Conservation (phyloP, 53 echinoderm and acorn worm species). For the Hippasteria phrygiana region DNA sequence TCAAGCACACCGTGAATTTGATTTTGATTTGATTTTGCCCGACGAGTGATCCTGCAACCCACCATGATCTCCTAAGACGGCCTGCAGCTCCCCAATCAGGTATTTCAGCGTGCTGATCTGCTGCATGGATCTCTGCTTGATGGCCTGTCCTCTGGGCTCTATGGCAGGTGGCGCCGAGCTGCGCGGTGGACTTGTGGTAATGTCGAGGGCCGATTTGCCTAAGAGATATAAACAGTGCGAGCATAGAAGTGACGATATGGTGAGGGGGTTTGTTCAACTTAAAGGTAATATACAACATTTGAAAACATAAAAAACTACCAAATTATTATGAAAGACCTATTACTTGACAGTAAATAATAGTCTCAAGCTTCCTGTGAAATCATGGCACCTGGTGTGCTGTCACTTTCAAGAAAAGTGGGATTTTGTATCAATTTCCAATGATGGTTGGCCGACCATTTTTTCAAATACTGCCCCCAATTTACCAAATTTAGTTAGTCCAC, state of each 20-base stretch:
- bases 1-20: too few relatives aligned
- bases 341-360: too few relatives aligned
- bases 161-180: neutral
- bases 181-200: constrained; percentile 15
- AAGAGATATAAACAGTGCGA: neutral
- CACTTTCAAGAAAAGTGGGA: too few relatives aligned
- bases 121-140: constrained; percentile 64
- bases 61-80: constrained; percentile 60
- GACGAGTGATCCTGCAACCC: neutral
- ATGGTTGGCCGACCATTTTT: too few relatives aligned
- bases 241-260: neutral
- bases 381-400: too few relatives aligned
- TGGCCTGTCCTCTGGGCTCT: constrained; percentile 15
- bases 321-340: too few relatives aligned
- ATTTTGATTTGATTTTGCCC: too few relatives aligned
- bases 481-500: too few relatives aligned
- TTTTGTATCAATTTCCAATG: too few relatives aligned
- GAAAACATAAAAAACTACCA: too few relatives aligned
- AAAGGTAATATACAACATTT: neutral
- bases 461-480: too few relatives aligned
- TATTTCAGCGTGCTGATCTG: constrained; percentile 79
- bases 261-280: neutral
- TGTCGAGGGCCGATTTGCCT: neutral
- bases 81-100: constrained; percentile 71
- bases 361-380: too few relatives aligned